Percentiles rank a stretch among this genome's conserved stretches.
phyloP scores from a whole-genome alignment of 2,113 vertebrate species.

The Nibea albiflora region DNA sequence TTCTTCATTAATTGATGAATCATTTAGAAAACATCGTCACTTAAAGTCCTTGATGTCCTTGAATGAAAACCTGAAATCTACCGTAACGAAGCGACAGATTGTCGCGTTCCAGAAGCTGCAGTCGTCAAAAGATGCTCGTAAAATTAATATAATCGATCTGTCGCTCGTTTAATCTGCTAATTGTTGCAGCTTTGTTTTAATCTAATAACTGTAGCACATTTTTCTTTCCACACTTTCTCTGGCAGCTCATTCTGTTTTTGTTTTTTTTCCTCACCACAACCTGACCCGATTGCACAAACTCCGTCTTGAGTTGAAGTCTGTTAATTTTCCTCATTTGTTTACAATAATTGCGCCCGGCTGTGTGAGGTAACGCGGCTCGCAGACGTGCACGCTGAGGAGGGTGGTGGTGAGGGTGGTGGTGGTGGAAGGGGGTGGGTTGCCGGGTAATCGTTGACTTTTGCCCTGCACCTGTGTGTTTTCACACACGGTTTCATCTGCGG shows the following conservation, averaged over 20 bases:
- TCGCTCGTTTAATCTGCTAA: not conserved
- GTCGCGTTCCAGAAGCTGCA: no score
- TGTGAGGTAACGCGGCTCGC: not conserved
- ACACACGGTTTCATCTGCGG: slow-evolving; percentile 60
- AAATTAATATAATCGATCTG: not conserved
- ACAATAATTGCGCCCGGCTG: slow-evolving; percentile 9
- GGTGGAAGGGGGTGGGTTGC: slow-evolving; percentile 1
- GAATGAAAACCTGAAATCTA: no score
- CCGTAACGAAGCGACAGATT: no score
- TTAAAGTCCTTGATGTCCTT: no score
- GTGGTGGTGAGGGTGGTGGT: not conserved
- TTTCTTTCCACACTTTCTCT: not conserved
- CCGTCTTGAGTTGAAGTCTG: not conserved
- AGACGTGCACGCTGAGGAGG: no score
- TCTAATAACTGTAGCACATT: no score
- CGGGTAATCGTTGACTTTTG: slow-evolving; percentile 59
- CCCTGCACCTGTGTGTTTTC: slow-evolving; percentile 73
- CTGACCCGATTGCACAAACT: not conserved
- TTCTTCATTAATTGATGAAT: not conserved
- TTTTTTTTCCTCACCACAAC: not conserved
- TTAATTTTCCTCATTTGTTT: slow-evolving; percentile 39
- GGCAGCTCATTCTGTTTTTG: not conserved
- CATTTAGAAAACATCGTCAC: not conserved
- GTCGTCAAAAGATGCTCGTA: not conserved
- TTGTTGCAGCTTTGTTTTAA: no score